Base-by-base conservation (phyloP, 2,888 invertebrate genomes). In the Rhorus exstirpatorius region DNA sequence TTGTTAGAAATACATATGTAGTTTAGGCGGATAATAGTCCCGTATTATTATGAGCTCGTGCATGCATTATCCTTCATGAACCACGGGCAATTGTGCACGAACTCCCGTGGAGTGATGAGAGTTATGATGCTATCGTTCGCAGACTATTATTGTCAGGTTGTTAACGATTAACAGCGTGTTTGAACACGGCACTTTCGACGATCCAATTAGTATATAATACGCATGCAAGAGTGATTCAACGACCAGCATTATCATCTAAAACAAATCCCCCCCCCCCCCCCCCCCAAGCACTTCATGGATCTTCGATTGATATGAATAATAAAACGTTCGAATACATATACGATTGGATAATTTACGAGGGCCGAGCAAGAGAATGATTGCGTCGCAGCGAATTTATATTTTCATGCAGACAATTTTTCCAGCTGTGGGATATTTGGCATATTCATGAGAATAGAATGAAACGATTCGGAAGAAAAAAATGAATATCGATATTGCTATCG, bases 131-230 rank as follows among this genome's bases (percentile, higher is more conserved):
- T 77, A 81, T 81, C 81, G 60, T 55, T 44, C 65, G 31, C 61
- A 19, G 49, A 61, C 67, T 72, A 77, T 81, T 81, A 68, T 81
- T 81, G 72, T 77, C 61, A 77, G 70, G 81, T 72, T 81, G 77
- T 81, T 81, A 72, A 77, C 81, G 67, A 77, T 44, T 46, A 77
- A 77, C 71, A 51, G 44, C 38, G 44, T 26, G 31, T 67, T 79
- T 35, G 44, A 67, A 67, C 67, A 61, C 31, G 21, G 67, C 46
- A 12, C 26, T 68, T 81, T 77, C 72, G 46, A 53, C 71, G 77
- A 72, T 53, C 77, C 67, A 77, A 81, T 81, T 77, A 81, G 67
- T 49, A 24, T 44, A n/a, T 53, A 38, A 17, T 46, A 35, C 38
- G 10, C 60, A 77, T 55, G 76, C 70, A 17, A 74, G 49, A 75